Conservation (phyloP, 2,113 vertebrate species). For the Cnemophilus loriae region DNA sequence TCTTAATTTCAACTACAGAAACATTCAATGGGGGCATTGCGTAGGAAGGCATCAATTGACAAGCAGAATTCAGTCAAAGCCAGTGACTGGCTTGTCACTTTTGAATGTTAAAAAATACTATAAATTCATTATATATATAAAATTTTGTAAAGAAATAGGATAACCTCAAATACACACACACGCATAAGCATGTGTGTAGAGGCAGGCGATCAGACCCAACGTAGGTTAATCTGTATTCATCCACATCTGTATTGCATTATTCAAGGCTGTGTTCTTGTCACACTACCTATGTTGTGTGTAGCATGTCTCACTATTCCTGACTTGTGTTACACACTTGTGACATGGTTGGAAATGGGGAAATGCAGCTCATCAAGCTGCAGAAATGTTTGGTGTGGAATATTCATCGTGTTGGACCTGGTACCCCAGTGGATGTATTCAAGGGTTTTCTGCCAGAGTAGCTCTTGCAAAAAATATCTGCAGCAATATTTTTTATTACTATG, state of each 20-base stretch:
- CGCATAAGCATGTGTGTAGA: not conserved
- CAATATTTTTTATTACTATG: not conserved
- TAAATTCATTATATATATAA: not conserved
- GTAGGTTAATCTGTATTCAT: not conserved
- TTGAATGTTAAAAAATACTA: not conserved
- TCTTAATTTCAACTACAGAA: not conserved
- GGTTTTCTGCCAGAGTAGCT: not conserved
- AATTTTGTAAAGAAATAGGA: not conserved
- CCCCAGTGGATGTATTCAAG: not conserved
- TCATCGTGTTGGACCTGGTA: not conserved
- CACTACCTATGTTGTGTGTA: not conserved
- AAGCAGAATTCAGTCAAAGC: not conserved
- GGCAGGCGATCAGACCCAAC: not conserved
- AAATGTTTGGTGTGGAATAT: not conserved
- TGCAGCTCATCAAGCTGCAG: not conserved
- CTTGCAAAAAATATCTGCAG: not conserved
- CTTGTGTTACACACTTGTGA: not conserved
- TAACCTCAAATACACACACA: not conserved
- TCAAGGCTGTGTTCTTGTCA: not conserved
- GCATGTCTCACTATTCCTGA: not conserved
- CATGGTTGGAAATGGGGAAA: not conserved
- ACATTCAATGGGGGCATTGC: rapidly evolving
- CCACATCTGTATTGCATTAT: not conserved
- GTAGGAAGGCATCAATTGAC: not conserved
- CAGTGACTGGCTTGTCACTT: not conserved